Evolutionary conservation across 2,888 invertebrate genomes (phyloP), one percentile per base, ranked within the genome.

Genomic region (Andrena minutula): DNA sequence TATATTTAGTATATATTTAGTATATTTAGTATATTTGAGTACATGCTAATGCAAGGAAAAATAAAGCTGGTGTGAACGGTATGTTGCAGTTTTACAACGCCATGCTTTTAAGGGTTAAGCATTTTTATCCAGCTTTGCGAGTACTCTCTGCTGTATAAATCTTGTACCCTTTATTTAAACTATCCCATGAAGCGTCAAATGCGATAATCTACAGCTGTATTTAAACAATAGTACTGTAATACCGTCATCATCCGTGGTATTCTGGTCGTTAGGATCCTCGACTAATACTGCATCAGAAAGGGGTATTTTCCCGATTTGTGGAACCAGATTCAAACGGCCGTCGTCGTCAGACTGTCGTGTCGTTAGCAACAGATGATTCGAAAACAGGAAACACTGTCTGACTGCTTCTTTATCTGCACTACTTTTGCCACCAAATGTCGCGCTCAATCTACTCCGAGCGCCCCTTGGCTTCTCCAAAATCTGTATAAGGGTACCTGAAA

Each of bases 361-460:
- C 1, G 98, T 97, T 66, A 98, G 95, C 85, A 98, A 96, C 86
- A 98, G 95, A 93, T 98, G 98, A 95, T 98, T 98, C 83, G 98
- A 98, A 94, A 98, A 98, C 26, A 98, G 95, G 92, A 98, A 98
- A 86, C 98, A 98, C 93, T 98, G 98, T 0, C 98, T 95, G 2
- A 96, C 94, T 7, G 95, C 95, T 92, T 97, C 97, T 89, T 96
- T 96, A 89, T 97, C 97, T 73, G 95, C 95, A 3, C 86, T 70
- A 20, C 84, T 75, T 84, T 92, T 93, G 1, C 90, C 89, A 89
- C 96, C 96, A 89, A 96, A 96, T 66, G 96, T 95, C 23, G 95
- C 93, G 66, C 92, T 93, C 47, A 96, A 91, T 83, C 96, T 95
- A 83, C 95, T 95, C 77, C 96, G 94, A 56, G 94, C 94, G 41